Evolutionary conservation across 2,888 invertebrate species (phyloP).

Genomic region (Meteorus cinctellus): DNA sequence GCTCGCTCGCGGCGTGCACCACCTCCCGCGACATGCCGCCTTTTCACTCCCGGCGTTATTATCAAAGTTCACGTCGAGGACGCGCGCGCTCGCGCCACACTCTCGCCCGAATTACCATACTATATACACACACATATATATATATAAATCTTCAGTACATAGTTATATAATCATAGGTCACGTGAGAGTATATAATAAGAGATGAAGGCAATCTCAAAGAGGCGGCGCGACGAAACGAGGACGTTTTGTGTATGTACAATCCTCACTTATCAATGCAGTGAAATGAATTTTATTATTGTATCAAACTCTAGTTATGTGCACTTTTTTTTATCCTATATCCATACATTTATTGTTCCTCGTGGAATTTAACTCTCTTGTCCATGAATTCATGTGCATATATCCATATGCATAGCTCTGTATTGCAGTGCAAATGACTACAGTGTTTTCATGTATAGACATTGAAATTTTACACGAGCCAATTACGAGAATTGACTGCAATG

Average conservation of each 20-base stretch:
- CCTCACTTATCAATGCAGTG: background rate
- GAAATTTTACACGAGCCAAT: slow-evolving; percentile 40
- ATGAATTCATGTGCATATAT: too few relatives aligned
- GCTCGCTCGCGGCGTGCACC: slow-evolving; percentile 56
- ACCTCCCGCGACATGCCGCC: slow-evolving; percentile 68
- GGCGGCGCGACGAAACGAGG: slow-evolving; percentile 44
- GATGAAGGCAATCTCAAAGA: slow-evolving; percentile 45
- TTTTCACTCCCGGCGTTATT: slow-evolving; percentile 67
- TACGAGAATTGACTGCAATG: slow-evolving; percentile 58
- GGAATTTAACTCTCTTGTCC: too few relatives aligned
- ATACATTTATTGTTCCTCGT: too few relatives aligned
- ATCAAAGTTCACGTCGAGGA: slow-evolving; percentile 71
- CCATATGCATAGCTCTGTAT: too few relatives aligned
- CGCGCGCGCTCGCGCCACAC: slow-evolving; percentile 49
- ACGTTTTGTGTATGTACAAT: slow-evolving; percentile 36
- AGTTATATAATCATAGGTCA: slow-evolving; percentile 48
- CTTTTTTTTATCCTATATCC: background rate
- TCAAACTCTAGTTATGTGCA: background rate
- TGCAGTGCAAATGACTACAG: background rate
- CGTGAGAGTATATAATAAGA: slow-evolving; percentile 38
- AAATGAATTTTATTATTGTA: background rate
- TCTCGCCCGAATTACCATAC: slow-evolving; percentile 52
- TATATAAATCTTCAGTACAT: background rate
- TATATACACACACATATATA: too few relatives aligned
- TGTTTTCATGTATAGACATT: background rate